A percentile compares a stretch with the other conserved stretches of the same genome.
These are phyloP conservation scores for Acropternis orthonyx DNA, from an alignment of 2,797 vertebrate genomes.

Conservation along the genomic window DNA sequence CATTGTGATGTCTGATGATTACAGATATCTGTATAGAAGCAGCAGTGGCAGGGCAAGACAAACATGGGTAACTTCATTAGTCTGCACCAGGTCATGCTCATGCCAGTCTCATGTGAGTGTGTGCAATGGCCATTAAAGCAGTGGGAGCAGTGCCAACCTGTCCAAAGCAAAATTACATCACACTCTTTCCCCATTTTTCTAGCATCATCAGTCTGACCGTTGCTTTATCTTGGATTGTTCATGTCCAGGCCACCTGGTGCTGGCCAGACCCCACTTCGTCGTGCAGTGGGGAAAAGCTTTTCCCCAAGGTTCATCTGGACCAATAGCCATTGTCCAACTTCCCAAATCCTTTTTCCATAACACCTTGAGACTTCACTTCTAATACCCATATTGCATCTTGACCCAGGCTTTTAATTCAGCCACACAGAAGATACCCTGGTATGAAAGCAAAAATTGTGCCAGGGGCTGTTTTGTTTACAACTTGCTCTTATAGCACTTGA, in stretches of 20 bases:
- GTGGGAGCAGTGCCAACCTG: fast-evolving
- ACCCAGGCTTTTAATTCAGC: background rate
- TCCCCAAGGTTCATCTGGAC: background rate
- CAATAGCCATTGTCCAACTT: background rate
- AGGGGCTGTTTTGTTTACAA: background rate
- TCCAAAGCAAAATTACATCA: background rate
- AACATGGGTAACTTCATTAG: fast-evolving
- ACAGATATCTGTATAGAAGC: background rate
- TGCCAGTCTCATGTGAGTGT: background rate
- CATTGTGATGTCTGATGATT: background rate
- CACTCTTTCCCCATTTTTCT: background rate
- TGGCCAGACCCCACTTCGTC: background rate
- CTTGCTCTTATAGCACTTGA: background rate
- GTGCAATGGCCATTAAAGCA: background rate
- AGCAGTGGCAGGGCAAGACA: background rate
- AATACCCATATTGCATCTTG: background rate
- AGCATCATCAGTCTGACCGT: background rate
- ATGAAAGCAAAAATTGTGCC: background rate
- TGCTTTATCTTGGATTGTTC: background rate
- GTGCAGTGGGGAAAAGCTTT: background rate
- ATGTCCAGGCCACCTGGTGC: background rate
- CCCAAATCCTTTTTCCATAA: background rate
- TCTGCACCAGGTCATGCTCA: background rate
- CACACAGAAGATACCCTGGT: background rate
- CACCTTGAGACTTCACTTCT: background rate